phyloP scores from a whole-genome alignment of 2,797 vertebrate genomes.

The Gallirallus australis region DNA sequence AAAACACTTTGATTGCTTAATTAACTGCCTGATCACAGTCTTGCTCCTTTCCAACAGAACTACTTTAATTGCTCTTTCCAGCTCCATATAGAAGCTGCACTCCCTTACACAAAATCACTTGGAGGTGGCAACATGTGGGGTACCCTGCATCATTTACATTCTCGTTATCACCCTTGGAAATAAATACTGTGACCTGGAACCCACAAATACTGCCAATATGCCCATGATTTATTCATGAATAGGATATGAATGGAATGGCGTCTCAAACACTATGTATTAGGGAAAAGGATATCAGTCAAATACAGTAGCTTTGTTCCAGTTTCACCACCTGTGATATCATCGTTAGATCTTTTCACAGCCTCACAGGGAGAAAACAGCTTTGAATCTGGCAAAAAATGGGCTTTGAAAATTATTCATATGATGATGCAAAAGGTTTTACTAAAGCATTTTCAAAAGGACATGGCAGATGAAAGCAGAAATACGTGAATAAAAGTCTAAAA shows the following conservation, averaged over 20 bases:
- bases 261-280: not conserved
- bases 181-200: not conserved
- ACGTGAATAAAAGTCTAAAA: not conserved
- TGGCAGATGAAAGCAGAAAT: not conserved
- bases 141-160: not conserved
- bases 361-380: not conserved
- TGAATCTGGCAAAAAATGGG: not conserved
- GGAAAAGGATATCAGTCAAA: not conserved
- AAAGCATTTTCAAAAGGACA: not conserved
- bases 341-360: not conserved
- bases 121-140: not conserved
- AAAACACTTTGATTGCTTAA: conserved; percentile 32
- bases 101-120: not conserved
- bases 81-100: not conserved
- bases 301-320: not conserved
- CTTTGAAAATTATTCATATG: not conserved
- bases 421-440: not conserved
- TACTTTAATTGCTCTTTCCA: not conserved
- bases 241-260: not conserved
- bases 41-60: not conserved
- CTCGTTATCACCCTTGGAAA: not conserved
- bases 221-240: not conserved
- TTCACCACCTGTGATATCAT: conserved; percentile 2
- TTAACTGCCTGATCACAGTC: not conserved
- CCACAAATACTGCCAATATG: not conserved